Evolutionary conservation across 2,888 invertebrate genomes (phyloP).

Genomic region (Cotesia congregata): DNA sequence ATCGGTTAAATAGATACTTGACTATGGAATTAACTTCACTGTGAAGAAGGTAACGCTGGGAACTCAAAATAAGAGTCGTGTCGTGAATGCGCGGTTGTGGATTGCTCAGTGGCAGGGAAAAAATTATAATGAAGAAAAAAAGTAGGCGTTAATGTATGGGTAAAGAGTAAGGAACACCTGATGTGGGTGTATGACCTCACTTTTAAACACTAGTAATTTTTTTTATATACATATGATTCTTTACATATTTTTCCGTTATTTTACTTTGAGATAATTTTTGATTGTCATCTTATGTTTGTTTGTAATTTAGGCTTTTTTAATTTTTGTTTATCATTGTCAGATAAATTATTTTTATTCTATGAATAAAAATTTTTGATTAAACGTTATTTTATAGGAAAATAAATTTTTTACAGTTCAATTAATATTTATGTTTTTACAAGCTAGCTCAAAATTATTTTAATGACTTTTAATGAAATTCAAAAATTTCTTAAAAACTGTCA

Average conservation of each 20-base stretch:
- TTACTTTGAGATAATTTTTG: not conserved
- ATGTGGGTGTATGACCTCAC: slow-evolving; percentile 1
- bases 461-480: too few species aligned
- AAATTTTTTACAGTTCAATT: too few species aligned
- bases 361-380: too few species aligned
- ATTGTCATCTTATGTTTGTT: not conserved
- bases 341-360: too few species aligned
- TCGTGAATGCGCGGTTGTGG: not conserved
- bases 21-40: not conserved
- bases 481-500: too few species aligned
- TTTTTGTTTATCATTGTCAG: too few species aligned
- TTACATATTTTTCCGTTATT: not conserved
- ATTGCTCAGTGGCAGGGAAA: not conserved
- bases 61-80: not conserved
- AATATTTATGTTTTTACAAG: too few species aligned
- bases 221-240: not conserved
- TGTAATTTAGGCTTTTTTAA: not conserved
- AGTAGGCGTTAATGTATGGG: slow-evolving; percentile 1
- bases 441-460: too few species aligned
- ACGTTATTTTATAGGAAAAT: too few species aligned
- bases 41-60: not conserved
- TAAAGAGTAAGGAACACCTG: not conserved
- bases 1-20: not conserved
- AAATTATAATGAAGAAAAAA: not conserved
- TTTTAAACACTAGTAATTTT: not conserved